Conservation (phyloP, 2,797 vertebrate species). For the Aeoliscus strigatus region DNA sequence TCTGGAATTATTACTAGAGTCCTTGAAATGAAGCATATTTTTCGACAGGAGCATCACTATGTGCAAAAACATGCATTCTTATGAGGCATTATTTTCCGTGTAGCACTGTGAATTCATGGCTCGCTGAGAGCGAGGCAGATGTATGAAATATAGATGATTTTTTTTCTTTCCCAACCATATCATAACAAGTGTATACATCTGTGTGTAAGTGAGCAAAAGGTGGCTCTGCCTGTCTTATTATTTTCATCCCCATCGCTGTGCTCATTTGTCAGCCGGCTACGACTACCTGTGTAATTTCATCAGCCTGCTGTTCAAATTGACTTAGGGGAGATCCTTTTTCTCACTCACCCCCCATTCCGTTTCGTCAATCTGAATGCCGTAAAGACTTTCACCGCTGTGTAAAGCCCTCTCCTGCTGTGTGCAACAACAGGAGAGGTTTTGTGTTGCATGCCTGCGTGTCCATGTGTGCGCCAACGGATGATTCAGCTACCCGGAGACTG, state of each 20-base stretch:
- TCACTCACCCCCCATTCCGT: slow-evolving; percentile 41
- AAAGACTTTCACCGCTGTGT: slow-evolving; percentile 60
- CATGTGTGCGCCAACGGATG: slow-evolving; percentile 29
- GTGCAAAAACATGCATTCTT: slow-evolving; percentile 13
- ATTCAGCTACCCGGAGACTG: slow-evolving; percentile 46
- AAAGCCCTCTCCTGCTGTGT: slow-evolving; percentile 49
- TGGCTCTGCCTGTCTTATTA: slow-evolving; percentile 54
- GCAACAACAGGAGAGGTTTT: slow-evolving; percentile 39
- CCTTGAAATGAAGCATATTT: slow-evolving; percentile 21
- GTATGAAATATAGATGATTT: slow-evolving; percentile 33
- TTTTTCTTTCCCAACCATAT: slow-evolving; percentile 11
- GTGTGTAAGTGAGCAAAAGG: slow-evolving; percentile 36
- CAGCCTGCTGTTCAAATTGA: slow-evolving; percentile 71
- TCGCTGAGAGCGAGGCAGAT: slow-evolving; percentile 11
- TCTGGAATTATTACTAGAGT: slow-evolving; percentile 3
- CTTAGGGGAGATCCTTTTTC: slow-evolving; percentile 63
- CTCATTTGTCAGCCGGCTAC: slow-evolving; percentile 70
- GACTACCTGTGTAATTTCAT: slow-evolving; percentile 74
- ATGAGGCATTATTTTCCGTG: slow-evolving; percentile 8
- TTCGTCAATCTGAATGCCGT: slow-evolving; percentile 64
- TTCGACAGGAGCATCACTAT: slow-evolving; percentile 19
- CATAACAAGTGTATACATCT: slow-evolving; percentile 24
- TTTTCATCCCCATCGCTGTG: slow-evolving; percentile 61
- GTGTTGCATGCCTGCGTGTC: slow-evolving; percentile 17
- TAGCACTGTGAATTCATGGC: slow-evolving; percentile 10